Percentiles rank a stretch among this genome's conserved stretches.
Conservation (phyloP, 2,797 vertebrate species). For the Ptychadena robeensis region DNA sequence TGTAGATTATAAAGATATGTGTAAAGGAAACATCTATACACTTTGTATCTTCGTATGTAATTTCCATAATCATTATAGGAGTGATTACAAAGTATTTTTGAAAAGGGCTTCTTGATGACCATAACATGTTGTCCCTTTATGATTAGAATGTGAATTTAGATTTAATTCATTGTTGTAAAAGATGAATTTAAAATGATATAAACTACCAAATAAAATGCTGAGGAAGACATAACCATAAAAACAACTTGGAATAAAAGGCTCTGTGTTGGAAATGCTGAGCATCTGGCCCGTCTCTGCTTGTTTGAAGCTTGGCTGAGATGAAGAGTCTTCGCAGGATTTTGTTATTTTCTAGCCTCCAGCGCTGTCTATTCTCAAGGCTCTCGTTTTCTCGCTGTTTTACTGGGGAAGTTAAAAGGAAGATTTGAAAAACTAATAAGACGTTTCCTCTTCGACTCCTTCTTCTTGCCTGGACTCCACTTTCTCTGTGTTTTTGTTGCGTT, state of each 20-base stretch:
- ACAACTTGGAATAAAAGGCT: slow-evolving; percentile 23
- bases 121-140: not conserved
- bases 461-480: slow-evolving; percentile 15
- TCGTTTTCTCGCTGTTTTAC: slow-evolving; percentile 22
- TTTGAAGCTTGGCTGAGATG: slow-evolving; percentile 34
- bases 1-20: no score
- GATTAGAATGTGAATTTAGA: slow-evolving; percentile 17
- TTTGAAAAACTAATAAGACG: slow-evolving; percentile 47
- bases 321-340: slow-evolving; percentile 34
- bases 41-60: no score
- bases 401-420: slow-evolving; percentile 41
- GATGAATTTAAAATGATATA: slow-evolving; percentile 10
- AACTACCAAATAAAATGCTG: slow-evolving; percentile 31
- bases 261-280: slow-evolving; percentile 29
- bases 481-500: not conserved
- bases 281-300: slow-evolving; percentile 39
- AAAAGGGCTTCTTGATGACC: not conserved
- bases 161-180: slow-evolving; percentile 13
- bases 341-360: slow-evolving; percentile 50
- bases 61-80: not conserved
- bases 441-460: slow-evolving; percentile 17
- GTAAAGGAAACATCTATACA: no score
- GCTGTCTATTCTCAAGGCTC: slow-evolving; percentile 32
- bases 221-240: slow-evolving; percentile 34
- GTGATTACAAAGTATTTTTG: not conserved